These are phyloP conservation scores for Frankliniella intonsa DNA, from an alignment of 2,888 invertebrate genomes.

Conservation along the genomic window DNA sequence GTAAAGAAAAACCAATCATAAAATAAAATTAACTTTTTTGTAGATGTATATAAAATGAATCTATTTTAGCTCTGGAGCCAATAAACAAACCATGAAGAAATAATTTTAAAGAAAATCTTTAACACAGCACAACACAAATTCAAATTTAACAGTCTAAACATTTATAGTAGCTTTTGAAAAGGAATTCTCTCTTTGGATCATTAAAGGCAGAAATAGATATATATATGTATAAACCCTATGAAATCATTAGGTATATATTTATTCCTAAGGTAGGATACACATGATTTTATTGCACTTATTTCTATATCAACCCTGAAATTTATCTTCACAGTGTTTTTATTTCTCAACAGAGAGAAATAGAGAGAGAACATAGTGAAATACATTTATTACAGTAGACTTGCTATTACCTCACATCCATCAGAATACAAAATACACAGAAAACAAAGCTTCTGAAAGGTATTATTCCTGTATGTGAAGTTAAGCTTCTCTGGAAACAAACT, in stretches of 20 bases:
- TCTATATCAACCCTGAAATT: constrained; percentile 21
- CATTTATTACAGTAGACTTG: not conserved
- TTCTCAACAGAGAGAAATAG: not conserved
- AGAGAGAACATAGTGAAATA: not conserved
- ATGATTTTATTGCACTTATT: constrained; percentile 16
- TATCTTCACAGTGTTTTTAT: not conserved
- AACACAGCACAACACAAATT: constrained; percentile 19
- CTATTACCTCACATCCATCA: not conserved
- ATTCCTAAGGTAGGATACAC: not conserved
- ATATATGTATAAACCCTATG: not conserved
- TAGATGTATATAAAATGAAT: no score
- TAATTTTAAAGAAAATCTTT: not conserved
- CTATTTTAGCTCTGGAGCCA: no score
- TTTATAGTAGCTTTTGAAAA: not conserved
- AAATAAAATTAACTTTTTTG: no score
- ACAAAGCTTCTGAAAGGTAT: not conserved
- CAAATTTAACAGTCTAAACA: not conserved
- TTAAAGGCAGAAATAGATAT: not conserved
- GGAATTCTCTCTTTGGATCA: constrained; percentile 2
- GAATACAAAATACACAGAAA: not conserved
- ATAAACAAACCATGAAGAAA: not conserved
- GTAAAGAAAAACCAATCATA: no score
- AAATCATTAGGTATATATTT: not conserved
- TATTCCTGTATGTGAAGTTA: not conserved
- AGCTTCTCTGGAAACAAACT: not conserved